Conservation (phyloP, 1,140 invertebrate species). For the Pomacea maculata region DNA sequence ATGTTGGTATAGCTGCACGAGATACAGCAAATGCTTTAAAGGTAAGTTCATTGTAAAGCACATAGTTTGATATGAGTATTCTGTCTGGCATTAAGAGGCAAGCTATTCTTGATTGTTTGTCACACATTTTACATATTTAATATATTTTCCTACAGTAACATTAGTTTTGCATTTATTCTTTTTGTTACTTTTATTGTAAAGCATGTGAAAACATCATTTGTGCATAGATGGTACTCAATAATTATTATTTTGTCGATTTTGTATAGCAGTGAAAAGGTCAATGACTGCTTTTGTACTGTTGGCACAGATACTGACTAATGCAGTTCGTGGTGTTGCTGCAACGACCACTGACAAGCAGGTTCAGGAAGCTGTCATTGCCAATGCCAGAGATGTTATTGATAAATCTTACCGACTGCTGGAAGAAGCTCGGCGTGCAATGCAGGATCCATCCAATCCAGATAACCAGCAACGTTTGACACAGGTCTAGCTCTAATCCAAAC, state of each 20-base stretch:
- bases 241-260: too few species aligned
- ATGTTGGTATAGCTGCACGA: conserved; percentile 82
- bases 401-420: conserved; percentile 81
- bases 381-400: conserved; percentile 80
- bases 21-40: conserved; percentile 81
- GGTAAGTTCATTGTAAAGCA: not conserved
- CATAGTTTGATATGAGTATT: too few species aligned
- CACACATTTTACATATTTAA: too few species aligned
- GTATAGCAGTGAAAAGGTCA: too few species aligned
- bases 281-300: too few species aligned
- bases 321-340: conserved; percentile 79
- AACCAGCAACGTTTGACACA: conserved; percentile 72
- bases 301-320: conserved; percentile 71
- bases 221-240: too few species aligned
- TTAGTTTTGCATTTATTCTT: too few species aligned
- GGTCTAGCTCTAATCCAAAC: conserved; percentile 57
- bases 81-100: not conserved
- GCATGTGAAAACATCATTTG: too few species aligned
- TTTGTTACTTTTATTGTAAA: too few species aligned
- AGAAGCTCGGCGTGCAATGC: conserved; percentile 77
- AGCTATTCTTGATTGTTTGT: not conserved
- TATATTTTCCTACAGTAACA: too few species aligned
- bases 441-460: conserved; percentile 71
- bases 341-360: conserved; percentile 71
- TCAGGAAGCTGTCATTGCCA: conserved; percentile 67